A percentile compares a stretch with the other conserved stretches of the same genome.
Evolutionary conservation across 2,888 invertebrate genomes (phyloP).

Genomic region (Steromphala cineraria): DNA sequence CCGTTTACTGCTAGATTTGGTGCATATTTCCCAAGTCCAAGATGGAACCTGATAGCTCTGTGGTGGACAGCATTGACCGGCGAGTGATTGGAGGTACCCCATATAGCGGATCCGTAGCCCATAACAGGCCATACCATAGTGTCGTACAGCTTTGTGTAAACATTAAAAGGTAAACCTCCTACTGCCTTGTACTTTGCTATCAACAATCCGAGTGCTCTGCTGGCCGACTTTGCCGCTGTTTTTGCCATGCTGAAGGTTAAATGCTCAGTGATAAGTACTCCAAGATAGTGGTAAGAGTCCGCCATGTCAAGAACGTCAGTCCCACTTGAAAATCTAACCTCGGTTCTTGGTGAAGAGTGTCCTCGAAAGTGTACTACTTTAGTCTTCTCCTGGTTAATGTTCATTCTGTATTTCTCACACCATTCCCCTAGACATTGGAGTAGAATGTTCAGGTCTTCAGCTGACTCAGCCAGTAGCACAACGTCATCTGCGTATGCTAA

Average conservation of each 20-base stretch:
- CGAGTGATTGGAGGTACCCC: neutral
- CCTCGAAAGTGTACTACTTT: conserved; percentile 9
- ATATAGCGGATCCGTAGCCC: neutral
- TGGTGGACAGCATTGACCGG: neutral
- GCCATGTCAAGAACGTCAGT: neutral
- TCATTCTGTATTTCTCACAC: neutral
- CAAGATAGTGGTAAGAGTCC: neutral
- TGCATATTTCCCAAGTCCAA: neutral
- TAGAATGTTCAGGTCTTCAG: neutral
- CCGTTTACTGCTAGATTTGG: neutral
- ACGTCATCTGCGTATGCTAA: neutral
- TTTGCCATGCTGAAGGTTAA: neutral
- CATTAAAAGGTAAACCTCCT: neutral
- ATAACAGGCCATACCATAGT: neutral
- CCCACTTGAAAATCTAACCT: neutral
- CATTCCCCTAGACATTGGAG: neutral
- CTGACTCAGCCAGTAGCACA: neutral
- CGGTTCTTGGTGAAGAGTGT: neutral
- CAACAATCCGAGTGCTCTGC: neutral
- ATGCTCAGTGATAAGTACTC: neutral
- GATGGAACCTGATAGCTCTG: neutral
- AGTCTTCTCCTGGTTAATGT: neutral
- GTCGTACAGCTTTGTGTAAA: neutral
- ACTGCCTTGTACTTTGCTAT: neutral
- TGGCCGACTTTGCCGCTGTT: neutral